Evolutionary conservation across 2,113 vertebrate species (phyloP).

Genomic region (Syngnathus scovelli): DNA sequence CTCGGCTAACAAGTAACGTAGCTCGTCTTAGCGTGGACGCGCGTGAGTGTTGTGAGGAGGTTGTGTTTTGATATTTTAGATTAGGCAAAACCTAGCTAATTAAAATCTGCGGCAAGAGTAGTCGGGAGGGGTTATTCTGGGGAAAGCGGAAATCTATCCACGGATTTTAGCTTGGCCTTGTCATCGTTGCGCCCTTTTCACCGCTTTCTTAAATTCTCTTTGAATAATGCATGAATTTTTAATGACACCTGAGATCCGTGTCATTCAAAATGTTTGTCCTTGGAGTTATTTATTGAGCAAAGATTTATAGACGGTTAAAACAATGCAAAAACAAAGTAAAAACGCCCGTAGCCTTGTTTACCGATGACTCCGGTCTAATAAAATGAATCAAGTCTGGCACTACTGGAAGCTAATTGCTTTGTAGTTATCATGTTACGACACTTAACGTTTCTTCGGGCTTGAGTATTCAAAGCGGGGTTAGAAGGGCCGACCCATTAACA

Average conservation of each 20-base stretch:
- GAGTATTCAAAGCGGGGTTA: constrained; percentile 22
- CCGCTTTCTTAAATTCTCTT: background rate
- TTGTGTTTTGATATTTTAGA: background rate
- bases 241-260: background rate
- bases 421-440: background rate
- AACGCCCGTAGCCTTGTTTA: background rate
- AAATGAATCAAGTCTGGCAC: background rate
- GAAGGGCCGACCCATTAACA: constrained; percentile 27
- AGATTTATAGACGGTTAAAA: background rate
- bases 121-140: background rate
- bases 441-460: background rate
- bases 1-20: constrained; percentile 32
- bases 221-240: background rate
- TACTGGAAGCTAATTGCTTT: background rate
- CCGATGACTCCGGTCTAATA: background rate
- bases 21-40: constrained; percentile 8
- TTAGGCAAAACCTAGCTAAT: background rate
- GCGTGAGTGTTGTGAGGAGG: background rate
- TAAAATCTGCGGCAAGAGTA: background rate
- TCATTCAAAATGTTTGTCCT: background rate
- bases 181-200: background rate
- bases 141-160: background rate
- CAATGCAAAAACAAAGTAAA: background rate
- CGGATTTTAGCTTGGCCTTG: background rate
- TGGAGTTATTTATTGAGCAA: background rate